Conservation (phyloP, 1,140 invertebrate species). For the Hyphantria cunea region DNA sequence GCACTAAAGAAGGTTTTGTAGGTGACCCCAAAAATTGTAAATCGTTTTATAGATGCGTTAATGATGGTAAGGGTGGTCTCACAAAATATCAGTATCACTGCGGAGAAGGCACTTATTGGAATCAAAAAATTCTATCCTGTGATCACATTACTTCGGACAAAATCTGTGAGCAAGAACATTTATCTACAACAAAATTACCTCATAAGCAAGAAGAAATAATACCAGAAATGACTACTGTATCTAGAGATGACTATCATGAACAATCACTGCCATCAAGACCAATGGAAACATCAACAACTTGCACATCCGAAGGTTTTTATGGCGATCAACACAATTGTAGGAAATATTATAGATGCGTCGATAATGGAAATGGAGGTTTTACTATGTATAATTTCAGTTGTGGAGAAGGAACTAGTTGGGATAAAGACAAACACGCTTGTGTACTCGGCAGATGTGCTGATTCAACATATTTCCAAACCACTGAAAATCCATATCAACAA, state of each 20-base stretch:
- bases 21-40: slow-evolving; percentile 83
- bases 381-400: slow-evolving; percentile 84
- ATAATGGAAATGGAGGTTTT: slow-evolving; percentile 82
- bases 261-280: not conserved
- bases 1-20: slow-evolving; percentile 81
- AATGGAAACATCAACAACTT: slow-evolving; percentile 32
- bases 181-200: slow-evolving; percentile 7
- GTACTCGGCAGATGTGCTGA: slow-evolving; percentile 36
- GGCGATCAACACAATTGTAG: slow-evolving; percentile 70
- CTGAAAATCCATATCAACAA: slow-evolving; percentile 5
- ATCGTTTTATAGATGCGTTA: slow-evolving; percentile 86
- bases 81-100: slow-evolving; percentile 85
- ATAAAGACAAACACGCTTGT: slow-evolving; percentile 81
- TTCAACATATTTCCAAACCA: slow-evolving; percentile 14
- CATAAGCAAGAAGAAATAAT: slow-evolving; percentile 17
- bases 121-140: slow-evolving; percentile 55
- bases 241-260: not conserved
- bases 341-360: slow-evolving; percentile 86
- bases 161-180: not conserved
- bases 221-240: slow-evolving; percentile 19
- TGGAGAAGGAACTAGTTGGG: slow-evolving; percentile 83
- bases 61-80: slow-evolving; percentile 82
- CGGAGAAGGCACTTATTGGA: slow-evolving; percentile 85
- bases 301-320: slow-evolving; percentile 79
- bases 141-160: slow-evolving; percentile 18